These are phyloP conservation scores for Drosophila dives DNA, from an alignment of 2,888 invertebrate species.

Conservation along the genomic window DNA sequence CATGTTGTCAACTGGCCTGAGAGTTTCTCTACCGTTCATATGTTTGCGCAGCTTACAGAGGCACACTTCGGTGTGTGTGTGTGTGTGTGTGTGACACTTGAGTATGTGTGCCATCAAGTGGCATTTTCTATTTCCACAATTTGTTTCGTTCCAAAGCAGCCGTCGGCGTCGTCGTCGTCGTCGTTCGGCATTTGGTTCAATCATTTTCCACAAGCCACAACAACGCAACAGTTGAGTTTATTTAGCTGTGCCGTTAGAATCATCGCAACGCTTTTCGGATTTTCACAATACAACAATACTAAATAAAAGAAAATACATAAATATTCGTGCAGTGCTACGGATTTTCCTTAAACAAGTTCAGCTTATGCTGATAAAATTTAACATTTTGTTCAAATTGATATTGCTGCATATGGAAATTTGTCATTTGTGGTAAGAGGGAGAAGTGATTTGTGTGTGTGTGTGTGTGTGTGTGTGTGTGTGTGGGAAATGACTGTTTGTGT, in stretches of 20 bases:
- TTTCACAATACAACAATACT: slow-evolving; percentile 3
- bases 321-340: slow-evolving; percentile 8
- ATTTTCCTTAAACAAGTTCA: background rate
- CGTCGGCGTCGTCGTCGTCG: slow-evolving; percentile 6
- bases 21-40: slow-evolving; percentile 28
- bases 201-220: slow-evolving; percentile 58
- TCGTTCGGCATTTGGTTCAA: slow-evolving; percentile 50
- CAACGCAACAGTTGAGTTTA: slow-evolving; percentile 68
- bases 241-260: slow-evolving; percentile 60
- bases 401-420: slow-evolving; percentile 48
- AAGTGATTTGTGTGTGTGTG: background rate
- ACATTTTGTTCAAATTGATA: slow-evolving; percentile 18
- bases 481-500: slow-evolving; percentile 10
- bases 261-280: slow-evolving; percentile 18
- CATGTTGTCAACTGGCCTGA: slow-evolving; percentile 35
- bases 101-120: slow-evolving; percentile 34
- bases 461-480: background rate
- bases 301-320: slow-evolving; percentile 4
- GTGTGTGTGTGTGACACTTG: slow-evolving; percentile 36
- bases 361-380: slow-evolving; percentile 10
- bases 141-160: slow-evolving; percentile 63
- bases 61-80: slow-evolving; percentile 19
- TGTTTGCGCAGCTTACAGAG: slow-evolving; percentile 43
- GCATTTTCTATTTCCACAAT: slow-evolving; percentile 62
- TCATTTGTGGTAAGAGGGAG: slow-evolving; percentile 45